These are phyloP conservation scores for Aphaenogaster ashmeadi DNA, from an alignment of 1,140 invertebrate genomes.

Conservation along the genomic window DNA sequence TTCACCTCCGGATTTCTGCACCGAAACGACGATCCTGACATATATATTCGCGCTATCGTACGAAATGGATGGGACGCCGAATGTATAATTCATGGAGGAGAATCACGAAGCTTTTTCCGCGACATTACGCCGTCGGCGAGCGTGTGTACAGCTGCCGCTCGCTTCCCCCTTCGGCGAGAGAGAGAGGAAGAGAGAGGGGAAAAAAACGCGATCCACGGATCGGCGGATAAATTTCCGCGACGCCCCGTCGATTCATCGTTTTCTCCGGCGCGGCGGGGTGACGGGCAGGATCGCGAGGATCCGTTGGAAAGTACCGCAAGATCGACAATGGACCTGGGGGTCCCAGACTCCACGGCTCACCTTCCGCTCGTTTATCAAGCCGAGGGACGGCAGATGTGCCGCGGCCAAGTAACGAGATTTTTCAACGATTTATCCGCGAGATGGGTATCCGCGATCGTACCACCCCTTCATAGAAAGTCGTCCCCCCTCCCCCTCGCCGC, in stretches of 20 bases:
- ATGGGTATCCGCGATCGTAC: slow-evolving; percentile 15
- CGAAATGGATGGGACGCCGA: not conserved
- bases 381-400: slow-evolving; percentile 42
- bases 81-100: slow-evolving; percentile 47
- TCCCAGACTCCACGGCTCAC: slow-evolving; percentile 11
- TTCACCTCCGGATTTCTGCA: not conserved
- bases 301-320: slow-evolving; percentile 62
- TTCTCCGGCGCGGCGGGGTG: slow-evolving; percentile 2
- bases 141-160: slow-evolving; percentile 19
- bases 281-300: slow-evolving; percentile 10
- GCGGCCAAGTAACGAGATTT: slow-evolving; percentile 41
- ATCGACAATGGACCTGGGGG: slow-evolving; percentile 44
- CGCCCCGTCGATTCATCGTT: slow-evolving; percentile 39
- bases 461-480: not conserved
- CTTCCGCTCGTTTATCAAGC: slow-evolving; percentile 53
- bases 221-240: slow-evolving; percentile 33
- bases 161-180: not conserved
- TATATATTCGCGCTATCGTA: not conserved
- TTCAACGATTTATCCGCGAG: slow-evolving; percentile 49
- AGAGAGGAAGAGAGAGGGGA: no score
- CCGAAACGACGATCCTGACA: not conserved
- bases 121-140: not conserved
- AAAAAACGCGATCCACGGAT: slow-evolving; percentile 1
- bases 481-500: no score
- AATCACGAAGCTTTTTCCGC: slow-evolving; percentile 5